phyloP scores from a whole-genome alignment of 2,113 vertebrate genomes.

The Anolis carolinensis region DNA sequence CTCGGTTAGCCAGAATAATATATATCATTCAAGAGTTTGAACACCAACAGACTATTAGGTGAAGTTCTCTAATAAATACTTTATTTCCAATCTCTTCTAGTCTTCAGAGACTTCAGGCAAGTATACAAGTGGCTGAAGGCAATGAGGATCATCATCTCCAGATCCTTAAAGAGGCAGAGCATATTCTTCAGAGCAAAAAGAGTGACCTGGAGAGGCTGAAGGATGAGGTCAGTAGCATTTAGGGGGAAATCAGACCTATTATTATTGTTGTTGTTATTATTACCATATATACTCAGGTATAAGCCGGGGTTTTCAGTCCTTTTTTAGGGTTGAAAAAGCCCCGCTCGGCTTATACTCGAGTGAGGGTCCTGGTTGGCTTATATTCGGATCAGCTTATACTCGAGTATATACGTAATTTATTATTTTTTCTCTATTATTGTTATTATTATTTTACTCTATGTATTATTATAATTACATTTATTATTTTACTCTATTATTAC shows the following conservation, averaged over 20 bases:
- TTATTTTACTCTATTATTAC: no score
- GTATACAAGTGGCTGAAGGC: constrained; percentile 69
- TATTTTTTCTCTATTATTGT: no score
- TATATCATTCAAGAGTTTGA: neutral
- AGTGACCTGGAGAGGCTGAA: constrained; percentile 75
- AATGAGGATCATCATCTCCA: constrained; percentile 74
- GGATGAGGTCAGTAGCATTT: constrained; percentile 68
- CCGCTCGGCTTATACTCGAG: no score
- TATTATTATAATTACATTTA: no score
- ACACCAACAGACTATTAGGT: neutral
- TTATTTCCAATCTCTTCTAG: constrained; percentile 59
- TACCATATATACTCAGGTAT: no score
- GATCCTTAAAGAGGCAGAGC: constrained; percentile 76
- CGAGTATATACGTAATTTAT: no score
- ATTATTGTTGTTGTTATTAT: no score
- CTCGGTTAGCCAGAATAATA: neutral
- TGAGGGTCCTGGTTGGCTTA: no score
- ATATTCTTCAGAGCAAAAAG: constrained; percentile 73
- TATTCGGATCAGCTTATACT: no score
- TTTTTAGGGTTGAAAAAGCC: no score
- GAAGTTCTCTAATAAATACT: neutral
- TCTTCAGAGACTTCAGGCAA: constrained; percentile 79
- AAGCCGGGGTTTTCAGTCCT: no score
- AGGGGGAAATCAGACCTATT: neutral
- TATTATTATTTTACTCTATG: no score